Conservation (phyloP, 2,888 invertebrate genomes). For the Dasysyrphus albostriatus region DNA sequence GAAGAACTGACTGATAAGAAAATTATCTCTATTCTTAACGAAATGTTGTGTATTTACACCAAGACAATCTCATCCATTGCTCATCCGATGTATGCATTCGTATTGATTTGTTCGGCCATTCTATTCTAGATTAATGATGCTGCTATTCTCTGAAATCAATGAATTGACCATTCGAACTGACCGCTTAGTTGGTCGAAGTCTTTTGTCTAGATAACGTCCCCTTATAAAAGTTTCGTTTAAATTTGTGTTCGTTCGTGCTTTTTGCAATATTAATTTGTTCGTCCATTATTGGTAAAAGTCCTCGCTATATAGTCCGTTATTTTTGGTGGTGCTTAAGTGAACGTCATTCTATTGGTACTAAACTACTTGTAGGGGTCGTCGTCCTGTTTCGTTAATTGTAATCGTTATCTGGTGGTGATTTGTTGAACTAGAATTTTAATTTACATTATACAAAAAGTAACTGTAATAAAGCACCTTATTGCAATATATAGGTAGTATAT, state of each 20-base stretch:
- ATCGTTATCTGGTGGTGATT: slow-evolving; percentile 65
- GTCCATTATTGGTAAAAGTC: slow-evolving; percentile 49
- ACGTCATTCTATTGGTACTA: slow-evolving; percentile 48
- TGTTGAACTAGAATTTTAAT: slow-evolving; percentile 37
- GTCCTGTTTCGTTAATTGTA: slow-evolving; percentile 71
- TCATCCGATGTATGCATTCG: slow-evolving; percentile 19
- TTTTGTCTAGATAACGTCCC: slow-evolving; percentile 83
- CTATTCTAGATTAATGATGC: slow-evolving; percentile 34
- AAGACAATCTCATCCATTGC: slow-evolving; percentile 24
- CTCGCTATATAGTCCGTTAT: slow-evolving; percentile 49
- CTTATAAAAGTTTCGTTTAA: slow-evolving; percentile 18
- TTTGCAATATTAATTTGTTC: slow-evolving; percentile 58
- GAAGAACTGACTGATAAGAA: slow-evolving; percentile 63
- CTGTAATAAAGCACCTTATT: neutral
- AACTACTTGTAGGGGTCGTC: slow-evolving; percentile 52
- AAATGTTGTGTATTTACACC: neutral
- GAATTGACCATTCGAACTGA: slow-evolving; percentile 64
- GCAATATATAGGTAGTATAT: no score
- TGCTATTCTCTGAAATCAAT: slow-evolving; percentile 30
- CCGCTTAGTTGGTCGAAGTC: slow-evolving; percentile 83
- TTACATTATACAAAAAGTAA: neutral
- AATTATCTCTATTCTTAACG: slow-evolving; percentile 49
- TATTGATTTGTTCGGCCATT: slow-evolving; percentile 48
- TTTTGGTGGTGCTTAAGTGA: slow-evolving; percentile 62
- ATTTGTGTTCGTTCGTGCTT: slow-evolving; percentile 71